These are phyloP conservation scores for Papilio xuthus DNA, from an alignment of 1,140 invertebrate genomes.

Conservation along the genomic window DNA sequence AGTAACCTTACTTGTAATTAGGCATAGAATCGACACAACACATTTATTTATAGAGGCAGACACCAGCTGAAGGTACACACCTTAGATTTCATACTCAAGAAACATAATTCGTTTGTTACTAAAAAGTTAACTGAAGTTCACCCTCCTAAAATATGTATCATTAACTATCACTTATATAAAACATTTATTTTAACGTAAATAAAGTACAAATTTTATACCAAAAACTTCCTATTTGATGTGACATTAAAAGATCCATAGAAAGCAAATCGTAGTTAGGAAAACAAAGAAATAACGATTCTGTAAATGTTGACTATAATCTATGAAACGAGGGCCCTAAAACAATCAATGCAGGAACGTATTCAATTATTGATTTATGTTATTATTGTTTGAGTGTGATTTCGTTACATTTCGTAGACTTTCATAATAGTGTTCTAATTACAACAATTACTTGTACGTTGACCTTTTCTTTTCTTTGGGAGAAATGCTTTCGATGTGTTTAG, in stretches of 20 bases:
- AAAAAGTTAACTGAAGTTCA: too few relatives aligned
- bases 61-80: too few relatives aligned
- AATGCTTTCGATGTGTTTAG: constrained; percentile 28
- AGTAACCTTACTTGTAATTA: neutral
- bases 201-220: too few relatives aligned
- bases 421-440: constrained; percentile 62
- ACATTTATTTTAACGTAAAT: too few relatives aligned
- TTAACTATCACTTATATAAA: too few relatives aligned
- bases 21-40: too few relatives aligned
- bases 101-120: too few relatives aligned
- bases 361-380: constrained; percentile 57
- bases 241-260: neutral
- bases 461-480: constrained; percentile 40
- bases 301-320: constrained; percentile 30
- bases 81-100: too few relatives aligned
- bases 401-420: constrained; percentile 54
- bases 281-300: constrained; percentile 15
- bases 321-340: constrained; percentile 40
- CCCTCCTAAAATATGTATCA: too few relatives aligned
- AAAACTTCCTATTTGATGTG: too few relatives aligned
- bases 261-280: neutral
- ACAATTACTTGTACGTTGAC: constrained; percentile 59
- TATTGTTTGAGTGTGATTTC: constrained; percentile 55
- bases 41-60: too few relatives aligned
- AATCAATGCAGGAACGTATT: constrained; percentile 52